Evolutionary conservation across 2,888 invertebrate species (phyloP).

Genomic region (Eristalis intricaria): DNA sequence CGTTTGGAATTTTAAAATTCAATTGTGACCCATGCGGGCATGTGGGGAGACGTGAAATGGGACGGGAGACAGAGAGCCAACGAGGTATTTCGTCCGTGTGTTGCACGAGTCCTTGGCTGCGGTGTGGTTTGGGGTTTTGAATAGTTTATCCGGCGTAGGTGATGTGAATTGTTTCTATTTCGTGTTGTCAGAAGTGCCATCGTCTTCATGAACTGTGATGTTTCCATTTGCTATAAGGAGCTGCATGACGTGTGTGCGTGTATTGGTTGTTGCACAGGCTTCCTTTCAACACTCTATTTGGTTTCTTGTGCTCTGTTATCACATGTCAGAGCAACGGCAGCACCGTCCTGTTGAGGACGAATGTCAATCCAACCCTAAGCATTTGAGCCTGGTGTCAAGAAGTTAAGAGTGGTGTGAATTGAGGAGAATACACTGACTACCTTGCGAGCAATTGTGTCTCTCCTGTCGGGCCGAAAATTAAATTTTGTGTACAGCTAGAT

Average conservation of each 20-base stretch:
- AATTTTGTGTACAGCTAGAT: too few species aligned
- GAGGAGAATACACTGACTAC: too few species aligned
- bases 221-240: neutral
- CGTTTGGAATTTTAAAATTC: slow-evolving; percentile 43
- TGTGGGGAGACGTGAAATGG: slow-evolving; percentile 2
- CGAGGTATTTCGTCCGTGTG: slow-evolving; percentile 24
- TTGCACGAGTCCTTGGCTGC: neutral
- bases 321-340: too few species aligned
- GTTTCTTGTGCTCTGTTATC: too few species aligned
- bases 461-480: too few species aligned
- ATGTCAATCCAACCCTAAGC: too few species aligned
- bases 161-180: neutral
- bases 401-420: too few species aligned
- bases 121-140: slow-evolving; percentile 21
- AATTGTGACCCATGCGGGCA: slow-evolving; percentile 40
- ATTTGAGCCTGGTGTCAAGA: too few species aligned
- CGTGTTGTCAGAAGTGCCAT: neutral
- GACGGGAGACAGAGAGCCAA: slow-evolving; percentile 5
- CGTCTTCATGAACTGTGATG: neutral
- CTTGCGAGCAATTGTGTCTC: too few species aligned
- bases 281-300: neutral
- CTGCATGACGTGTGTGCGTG: neutral
- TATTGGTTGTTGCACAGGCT: neutral
- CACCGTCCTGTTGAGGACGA: too few species aligned
- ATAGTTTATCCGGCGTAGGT: neutral